These are phyloP conservation scores for Tragelaphus imberbis DNA, from an alignment of 2,113 vertebrate species.

Conservation along the genomic window DNA sequence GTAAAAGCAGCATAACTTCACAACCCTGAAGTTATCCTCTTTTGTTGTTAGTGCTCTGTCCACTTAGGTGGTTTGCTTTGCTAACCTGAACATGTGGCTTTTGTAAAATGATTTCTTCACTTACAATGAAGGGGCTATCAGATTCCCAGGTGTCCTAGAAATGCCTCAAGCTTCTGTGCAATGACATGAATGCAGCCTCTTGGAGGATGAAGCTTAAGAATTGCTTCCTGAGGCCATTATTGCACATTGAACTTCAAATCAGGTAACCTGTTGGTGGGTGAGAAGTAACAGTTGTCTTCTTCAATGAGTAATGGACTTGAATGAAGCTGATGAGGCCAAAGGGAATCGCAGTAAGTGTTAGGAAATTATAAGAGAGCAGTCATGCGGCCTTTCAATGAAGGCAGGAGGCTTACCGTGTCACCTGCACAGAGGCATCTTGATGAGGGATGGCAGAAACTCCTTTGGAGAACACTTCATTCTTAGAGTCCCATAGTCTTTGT, in stretches of 20 bases:
- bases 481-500: background rate
- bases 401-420: background rate
- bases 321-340: background rate
- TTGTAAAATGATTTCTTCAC: conserved; percentile 2
- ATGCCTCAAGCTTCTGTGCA: background rate
- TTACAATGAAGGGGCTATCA: background rate
- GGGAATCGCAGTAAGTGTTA: background rate
- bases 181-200: background rate
- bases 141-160: background rate
- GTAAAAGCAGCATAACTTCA: background rate
- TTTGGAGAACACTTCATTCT: background rate
- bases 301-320: background rate
- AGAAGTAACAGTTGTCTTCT: background rate
- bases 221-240: background rate
- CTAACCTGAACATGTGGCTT: background rate
- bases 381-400: background rate
- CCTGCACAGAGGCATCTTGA: background rate
- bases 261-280: background rate
- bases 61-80: conserved; percentile 1
- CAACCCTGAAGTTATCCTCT: background rate
- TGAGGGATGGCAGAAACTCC: background rate
- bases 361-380: background rate
- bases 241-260: background rate
- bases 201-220: background rate
- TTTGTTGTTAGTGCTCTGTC: background rate